phyloP scores from a whole-genome alignment of 2,888 invertebrate species.

The Cyrtodaria siliqua region DNA sequence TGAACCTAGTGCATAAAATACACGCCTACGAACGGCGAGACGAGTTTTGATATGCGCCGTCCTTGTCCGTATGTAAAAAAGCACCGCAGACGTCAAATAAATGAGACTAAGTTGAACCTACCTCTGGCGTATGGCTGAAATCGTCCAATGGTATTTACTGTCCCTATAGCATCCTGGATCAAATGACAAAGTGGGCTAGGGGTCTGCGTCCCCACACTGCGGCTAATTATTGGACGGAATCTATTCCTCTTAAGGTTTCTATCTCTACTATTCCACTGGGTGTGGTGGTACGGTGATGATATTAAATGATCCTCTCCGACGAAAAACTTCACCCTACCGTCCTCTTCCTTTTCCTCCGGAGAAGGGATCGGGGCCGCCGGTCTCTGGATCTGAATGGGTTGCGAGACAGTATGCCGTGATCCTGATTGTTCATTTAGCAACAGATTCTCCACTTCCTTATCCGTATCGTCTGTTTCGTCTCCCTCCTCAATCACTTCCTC shows the following conservation, averaged over 20 bases:
- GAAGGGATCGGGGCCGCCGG: constrained; percentile 51
- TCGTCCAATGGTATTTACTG: neutral
- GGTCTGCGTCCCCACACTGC: constrained; percentile 77
- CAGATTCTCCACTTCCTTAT: constrained; percentile 66
- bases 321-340: constrained; percentile 1
- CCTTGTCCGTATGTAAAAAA: no score
- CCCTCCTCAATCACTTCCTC: constrained; percentile 24
- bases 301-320: constrained; percentile 28
- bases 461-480: constrained; percentile 54
- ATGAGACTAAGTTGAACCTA: no score
- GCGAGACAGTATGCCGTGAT: constrained; percentile 30
- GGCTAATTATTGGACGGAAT: constrained; percentile 65
- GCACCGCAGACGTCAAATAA: no score
- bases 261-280: constrained; percentile 19
- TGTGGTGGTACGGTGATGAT: constrained; percentile 28
- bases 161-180: constrained; percentile 65
- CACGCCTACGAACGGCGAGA: no score
- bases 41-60: no score
- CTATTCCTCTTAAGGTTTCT: constrained; percentile 17
- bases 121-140: constrained; percentile 16
- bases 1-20: no score
- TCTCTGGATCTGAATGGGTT: constrained; percentile 45
- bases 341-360: constrained; percentile 30
- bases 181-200: constrained; percentile 72
- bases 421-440: constrained; percentile 38